Evolutionary conservation across 1,140 invertebrate genomes (phyloP).

Genomic region (Drosophila gunungcola): DNA sequence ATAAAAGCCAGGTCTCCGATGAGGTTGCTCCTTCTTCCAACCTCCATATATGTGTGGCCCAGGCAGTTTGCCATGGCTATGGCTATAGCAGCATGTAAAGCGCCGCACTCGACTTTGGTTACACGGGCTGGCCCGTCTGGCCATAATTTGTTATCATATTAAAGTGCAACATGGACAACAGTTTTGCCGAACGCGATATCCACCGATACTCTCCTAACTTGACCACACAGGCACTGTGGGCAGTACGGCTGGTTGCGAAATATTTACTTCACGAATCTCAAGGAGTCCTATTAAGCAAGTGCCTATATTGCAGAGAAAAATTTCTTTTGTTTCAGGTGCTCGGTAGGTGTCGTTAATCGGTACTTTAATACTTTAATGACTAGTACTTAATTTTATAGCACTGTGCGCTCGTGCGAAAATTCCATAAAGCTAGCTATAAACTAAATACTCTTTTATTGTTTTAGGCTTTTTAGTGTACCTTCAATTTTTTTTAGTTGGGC

Average conservation of each 20-base stretch:
- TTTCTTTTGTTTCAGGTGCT: constrained; percentile 18
- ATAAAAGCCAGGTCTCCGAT: constrained; percentile 64
- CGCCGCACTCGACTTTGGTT: constrained; percentile 68
- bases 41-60: constrained; percentile 53
- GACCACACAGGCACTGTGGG: constrained; percentile 51
- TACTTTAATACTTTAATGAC: neutral
- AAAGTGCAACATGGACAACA: constrained; percentile 72
- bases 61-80: constrained; percentile 8
- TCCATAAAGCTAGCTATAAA: neutral
- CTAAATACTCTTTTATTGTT: too few relatives aligned
- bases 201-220: constrained; percentile 58
- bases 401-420: neutral
- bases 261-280: constrained; percentile 13
- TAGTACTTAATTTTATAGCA: constrained; percentile 1
- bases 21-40: constrained; percentile 44
- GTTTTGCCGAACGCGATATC: constrained; percentile 52
- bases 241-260: constrained; percentile 14
- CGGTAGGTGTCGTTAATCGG: constrained; percentile 14
- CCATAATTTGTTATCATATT: constrained; percentile 83
- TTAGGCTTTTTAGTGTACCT: neutral
- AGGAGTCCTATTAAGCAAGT: constrained; percentile 22
- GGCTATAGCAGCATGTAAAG: constrained; percentile 63
- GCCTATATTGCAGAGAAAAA: constrained; percentile 21
- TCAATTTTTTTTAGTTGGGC: too few relatives aligned
- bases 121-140: constrained; percentile 47